Base-by-base conservation (phyloP, 2,888 invertebrate species). In the Drosophila anomalata region DNA sequence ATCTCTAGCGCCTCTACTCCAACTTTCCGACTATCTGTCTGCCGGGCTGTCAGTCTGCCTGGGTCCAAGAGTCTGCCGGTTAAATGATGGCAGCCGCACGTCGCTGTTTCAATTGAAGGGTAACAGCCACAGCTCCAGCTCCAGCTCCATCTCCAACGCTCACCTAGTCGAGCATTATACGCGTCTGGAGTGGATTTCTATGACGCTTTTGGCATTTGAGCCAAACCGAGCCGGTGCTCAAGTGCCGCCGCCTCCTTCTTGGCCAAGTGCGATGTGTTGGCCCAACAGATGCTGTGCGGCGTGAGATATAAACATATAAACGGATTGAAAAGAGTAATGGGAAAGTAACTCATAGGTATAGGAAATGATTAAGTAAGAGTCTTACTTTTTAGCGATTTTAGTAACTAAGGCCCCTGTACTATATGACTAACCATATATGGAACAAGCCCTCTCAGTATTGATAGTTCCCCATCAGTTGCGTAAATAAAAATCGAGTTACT, bases 41-140 rank as follows among this genome's bases (percentile, higher is more conserved):
- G 47, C 31, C 42, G 53, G 48, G 4, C 22, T 5, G 20, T 44
- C 44, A 20, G 44, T 44, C 22, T 50, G 44, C 17, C 17, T 42
- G 39, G 55, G 48, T 42, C 41, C 41, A 42, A 42, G 41, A 42
- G 42, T 20, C 42, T 48, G 47, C 70, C 78, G 80, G 75, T 68
- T 77, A 81, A 81, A 79, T 79, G 85, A 79, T 70, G 70, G 52
- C 60, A 26, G 44, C 76, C 73, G 76, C 78, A 65, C 68, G 75
- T 72, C 80, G 78, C 72, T 78, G 76, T 73, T 71, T 78, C 82
- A 75, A 72, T 78, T 79, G 85, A 85, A 81, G 81, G 81, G 82
- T 85, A 76, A 79, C 42, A 41, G 26, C 53, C 46, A 48, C 53
- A 33, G 33, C 33, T 6, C 6, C 82, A 77, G 79, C 65, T 47